Evolutionary conservation across 2,888 invertebrate genomes (phyloP).

Genomic region (Rhingia rostrata): DNA sequence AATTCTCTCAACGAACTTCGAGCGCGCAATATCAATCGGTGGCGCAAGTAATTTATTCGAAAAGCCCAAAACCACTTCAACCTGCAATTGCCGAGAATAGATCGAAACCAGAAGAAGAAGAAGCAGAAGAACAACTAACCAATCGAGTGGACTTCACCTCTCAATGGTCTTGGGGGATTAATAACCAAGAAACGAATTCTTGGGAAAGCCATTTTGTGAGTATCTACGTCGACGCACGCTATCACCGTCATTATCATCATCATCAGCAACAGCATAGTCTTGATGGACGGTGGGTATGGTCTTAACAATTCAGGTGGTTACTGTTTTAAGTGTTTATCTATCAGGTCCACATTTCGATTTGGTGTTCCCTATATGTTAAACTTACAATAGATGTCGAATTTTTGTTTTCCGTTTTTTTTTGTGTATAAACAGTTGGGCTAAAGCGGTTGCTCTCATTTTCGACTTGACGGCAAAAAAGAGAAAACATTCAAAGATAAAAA

Average conservation of each 20-base stretch:
- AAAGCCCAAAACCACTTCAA: background rate
- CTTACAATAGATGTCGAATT: background rate
- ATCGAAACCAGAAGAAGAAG: slow-evolving; percentile 1
- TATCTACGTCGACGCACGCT: background rate
- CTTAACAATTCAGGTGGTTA: slow-evolving; percentile 23
- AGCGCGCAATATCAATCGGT: background rate
- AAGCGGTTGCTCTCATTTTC: slow-evolving; percentile 19
- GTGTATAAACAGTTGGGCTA: slow-evolving; percentile 33
- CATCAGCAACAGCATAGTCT: background rate
- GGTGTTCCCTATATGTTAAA: background rate
- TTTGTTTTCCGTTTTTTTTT: background rate
- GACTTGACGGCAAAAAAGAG: slow-evolving; percentile 5
- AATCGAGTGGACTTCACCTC: slow-evolving; percentile 15
- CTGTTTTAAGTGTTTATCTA: slow-evolving; percentile 12
- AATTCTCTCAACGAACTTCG: background rate
- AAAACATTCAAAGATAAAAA: background rate
- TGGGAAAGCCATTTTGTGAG: slow-evolving; percentile 11
- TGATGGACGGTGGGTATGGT: background rate
- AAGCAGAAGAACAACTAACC: background rate
- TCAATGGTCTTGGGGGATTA: slow-evolving; percentile 10
- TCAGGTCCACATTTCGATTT: slow-evolving; percentile 9
- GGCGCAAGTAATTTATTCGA: slow-evolving; percentile 27
- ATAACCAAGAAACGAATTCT: slow-evolving; percentile 30
- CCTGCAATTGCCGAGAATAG: background rate
- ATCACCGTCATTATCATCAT: slow-evolving; percentile 1